Evolutionary conservation across 2,888 invertebrate species (phyloP), one percentile per base, ranked within the genome.

Genomic region (Drosophila macrospina): DNA sequence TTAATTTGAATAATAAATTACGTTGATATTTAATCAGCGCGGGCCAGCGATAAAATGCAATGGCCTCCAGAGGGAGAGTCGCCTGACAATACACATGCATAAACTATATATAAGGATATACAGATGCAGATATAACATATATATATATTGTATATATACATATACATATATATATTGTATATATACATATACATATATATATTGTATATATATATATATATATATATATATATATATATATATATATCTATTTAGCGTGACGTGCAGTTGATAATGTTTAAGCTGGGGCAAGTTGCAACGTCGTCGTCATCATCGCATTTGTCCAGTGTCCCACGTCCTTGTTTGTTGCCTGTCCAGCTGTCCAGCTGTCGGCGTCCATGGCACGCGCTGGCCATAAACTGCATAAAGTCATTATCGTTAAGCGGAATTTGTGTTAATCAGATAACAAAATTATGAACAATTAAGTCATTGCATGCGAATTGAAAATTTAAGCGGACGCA

Each of bases 401-500:
- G 83, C 86, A 88, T 88, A 78, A 84, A 86, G 84, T 88, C 84
- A 88, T 84, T 84, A 88, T 80, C 84, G 88, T 84, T 86, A 84
- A 88, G 86, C 86, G 81, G 78, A 84, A 84, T 84, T 84, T 84
- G 84, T 88, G 88, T 86, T 88, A 84, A 84, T 88, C 84, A 75
- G 88, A 88, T 88, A 84, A 84, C 86, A 88, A 88, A 84, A 84
- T 84, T 88, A 84, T 84, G 84, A 84, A 84, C 84, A 84, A 84
- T 84, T 84, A 84, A 84, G 88, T 88, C 88, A 88, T 84, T 88
- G 84, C 84, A 88, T 86, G 83, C 72, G 86, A 88, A 88, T 88
- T 88, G 88, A 88, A 88, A 88, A 88, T 86, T 86, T 83, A 78
- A 82, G 67, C 54, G 37, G 56, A 64, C 68, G 45, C 32, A 30